Conservation (phyloP, 2,113 vertebrate genomes). For the Onychostruthus taczanowskii region DNA sequence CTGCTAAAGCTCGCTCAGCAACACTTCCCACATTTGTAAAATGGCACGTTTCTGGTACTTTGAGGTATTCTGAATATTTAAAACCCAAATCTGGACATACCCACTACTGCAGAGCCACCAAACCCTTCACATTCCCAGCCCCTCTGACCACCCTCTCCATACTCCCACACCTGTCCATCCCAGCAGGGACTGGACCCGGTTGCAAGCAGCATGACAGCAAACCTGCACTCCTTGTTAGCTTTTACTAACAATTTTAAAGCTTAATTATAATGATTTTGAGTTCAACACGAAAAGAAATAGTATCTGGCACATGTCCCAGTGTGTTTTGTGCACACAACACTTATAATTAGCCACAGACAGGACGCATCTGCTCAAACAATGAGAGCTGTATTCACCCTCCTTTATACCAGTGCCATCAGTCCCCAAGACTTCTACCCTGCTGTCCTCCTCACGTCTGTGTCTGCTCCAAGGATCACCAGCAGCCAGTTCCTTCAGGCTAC, state of each 20-base stretch:
- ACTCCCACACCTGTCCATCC: neutral
- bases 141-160: neutral
- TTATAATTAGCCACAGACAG: slow-evolving; percentile 40
- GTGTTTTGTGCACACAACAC: neutral
- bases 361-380: slow-evolving; percentile 49
- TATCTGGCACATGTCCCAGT: slow-evolving; percentile 44
- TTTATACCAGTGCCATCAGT: neutral
- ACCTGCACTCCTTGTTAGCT: neutral
- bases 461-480: neutral
- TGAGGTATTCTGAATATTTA: neutral
- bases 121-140: neutral
- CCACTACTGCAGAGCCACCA: fast-evolving
- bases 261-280: slow-evolving; percentile 53
- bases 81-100: neutral
- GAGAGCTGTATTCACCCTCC: neutral
- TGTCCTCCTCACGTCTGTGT: fast-evolving
- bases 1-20: neutral
- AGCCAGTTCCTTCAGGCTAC: neutral
- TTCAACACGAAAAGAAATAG: neutral
- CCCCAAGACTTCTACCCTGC: neutral
- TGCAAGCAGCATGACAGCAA: neutral
- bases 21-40: slow-evolving; percentile 8
- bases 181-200: fast-evolving
- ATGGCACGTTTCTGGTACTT: neutral
- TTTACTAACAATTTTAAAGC: slow-evolving; percentile 33